Percentiles rank a stretch among this genome's conserved stretches.
Conservation (phyloP, 2,888 invertebrate genomes). For the Mythimna ferrago region DNA sequence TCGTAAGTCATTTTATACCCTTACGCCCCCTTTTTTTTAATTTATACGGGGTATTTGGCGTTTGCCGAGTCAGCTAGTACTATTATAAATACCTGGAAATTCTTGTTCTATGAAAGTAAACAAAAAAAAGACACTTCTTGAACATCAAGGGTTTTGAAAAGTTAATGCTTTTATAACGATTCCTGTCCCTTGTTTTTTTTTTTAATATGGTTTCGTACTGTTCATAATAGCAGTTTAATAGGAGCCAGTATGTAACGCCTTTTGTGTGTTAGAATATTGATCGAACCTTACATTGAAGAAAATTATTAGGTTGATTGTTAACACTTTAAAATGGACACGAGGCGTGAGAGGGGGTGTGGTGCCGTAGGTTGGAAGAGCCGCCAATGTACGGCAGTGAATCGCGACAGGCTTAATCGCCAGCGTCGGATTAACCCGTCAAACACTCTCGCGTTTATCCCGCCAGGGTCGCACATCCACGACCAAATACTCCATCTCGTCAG, state of each 20-base stretch:
- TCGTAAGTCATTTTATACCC: too few species aligned
- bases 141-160: background rate
- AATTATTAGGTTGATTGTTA: background rate
- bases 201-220: background rate
- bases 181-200: background rate
- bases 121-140: background rate
- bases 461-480: too few species aligned
- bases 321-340: background rate
- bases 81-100: slow-evolving; percentile 1
- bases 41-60: too few species aligned
- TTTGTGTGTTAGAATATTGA: background rate
- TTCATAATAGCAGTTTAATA: too few species aligned
- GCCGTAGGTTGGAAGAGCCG: background rate
- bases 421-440: too few species aligned
- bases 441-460: too few species aligned
- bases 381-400: background rate
- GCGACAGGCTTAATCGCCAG: background rate
- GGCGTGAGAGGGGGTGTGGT: background rate
- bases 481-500: too few species aligned
- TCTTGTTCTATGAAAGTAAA: too few species aligned
- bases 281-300: background rate
- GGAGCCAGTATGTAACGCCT: background rate
- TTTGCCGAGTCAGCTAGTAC: too few species aligned
- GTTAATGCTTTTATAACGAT: background rate
- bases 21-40: too few species aligned